A percentile compares a stretch with the other conserved stretches of the same genome.
Evolutionary conservation across 2,797 vertebrate species (phyloP).

Genomic region (Menidia menidia): DNA sequence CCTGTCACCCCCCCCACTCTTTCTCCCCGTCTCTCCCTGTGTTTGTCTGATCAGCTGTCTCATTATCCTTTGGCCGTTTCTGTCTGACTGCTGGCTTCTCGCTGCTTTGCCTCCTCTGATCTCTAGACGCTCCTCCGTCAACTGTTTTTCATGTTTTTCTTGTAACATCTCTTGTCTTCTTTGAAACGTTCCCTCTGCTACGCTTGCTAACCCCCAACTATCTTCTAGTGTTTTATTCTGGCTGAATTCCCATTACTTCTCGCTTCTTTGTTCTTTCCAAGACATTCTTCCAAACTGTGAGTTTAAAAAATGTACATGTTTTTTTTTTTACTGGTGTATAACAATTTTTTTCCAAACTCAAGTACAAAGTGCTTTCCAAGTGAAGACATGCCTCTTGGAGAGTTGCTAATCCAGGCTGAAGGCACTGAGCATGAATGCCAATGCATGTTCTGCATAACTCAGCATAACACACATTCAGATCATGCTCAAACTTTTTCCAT

Average conservation of each 20-base stretch:
- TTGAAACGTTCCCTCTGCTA: conserved; percentile 10
- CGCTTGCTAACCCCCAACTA: not conserved
- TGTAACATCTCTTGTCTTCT: conserved; percentile 10
- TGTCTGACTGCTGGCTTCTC: conserved; percentile 19
- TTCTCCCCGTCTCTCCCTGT: conserved; percentile 21
- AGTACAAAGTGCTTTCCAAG: not conserved
- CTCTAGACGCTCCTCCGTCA: conserved; percentile 16
- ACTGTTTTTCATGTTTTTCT: conserved; percentile 11
- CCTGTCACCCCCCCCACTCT: conserved; percentile 24
- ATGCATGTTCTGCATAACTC: not conserved
- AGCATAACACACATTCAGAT: not conserved
- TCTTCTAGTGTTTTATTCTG: conserved; percentile 9
- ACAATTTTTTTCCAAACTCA: not conserved
- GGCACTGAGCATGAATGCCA: not conserved
- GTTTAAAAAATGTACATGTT: not conserved
- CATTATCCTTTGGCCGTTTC: conserved; percentile 35
- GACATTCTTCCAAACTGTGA: not conserved
- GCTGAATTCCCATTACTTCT: conserved; percentile 7
- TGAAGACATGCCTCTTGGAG: not conserved
- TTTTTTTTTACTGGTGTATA: not conserved
- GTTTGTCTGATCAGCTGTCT: conserved; percentile 54
- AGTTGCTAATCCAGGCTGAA: conserved; percentile 24
- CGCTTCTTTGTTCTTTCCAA: not conserved
- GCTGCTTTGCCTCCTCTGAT: conserved; percentile 32
- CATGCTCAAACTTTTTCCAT: not conserved